Percentiles rank a stretch among this genome's conserved stretches.
Evolutionary conservation across 2,113 vertebrate genomes (phyloP).

Genomic region (Scortum barcoo): DNA sequence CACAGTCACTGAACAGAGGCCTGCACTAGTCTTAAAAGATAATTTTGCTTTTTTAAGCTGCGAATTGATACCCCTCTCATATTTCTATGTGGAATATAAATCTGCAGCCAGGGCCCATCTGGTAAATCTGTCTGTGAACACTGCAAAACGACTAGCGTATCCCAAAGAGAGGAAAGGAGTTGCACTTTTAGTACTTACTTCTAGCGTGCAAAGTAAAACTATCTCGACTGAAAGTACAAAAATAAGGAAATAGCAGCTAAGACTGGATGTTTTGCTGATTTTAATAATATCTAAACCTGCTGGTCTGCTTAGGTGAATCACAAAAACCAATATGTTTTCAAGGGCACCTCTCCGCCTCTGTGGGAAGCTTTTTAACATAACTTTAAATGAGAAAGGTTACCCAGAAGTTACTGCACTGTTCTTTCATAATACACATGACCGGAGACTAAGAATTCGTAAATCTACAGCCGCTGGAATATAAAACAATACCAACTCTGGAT

Average conservation of each 20-base stretch:
- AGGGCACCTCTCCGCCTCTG: background rate
- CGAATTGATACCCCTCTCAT: background rate
- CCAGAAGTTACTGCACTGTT: background rate
- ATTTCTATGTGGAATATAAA: background rate
- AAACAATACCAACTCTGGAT: conserved; percentile 2
- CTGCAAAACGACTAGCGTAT: too few species aligned
- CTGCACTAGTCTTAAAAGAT: background rate
- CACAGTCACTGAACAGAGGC: background rate
- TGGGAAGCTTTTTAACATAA: background rate
- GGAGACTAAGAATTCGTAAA: background rate
- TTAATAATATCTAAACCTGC: conserved; percentile 12
- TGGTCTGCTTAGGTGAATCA: background rate
- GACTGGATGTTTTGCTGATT: conserved; percentile 1
- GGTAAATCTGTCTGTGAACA: too few species aligned
- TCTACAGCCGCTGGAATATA: background rate
- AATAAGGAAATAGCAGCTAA: background rate
- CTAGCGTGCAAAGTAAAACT: background rate
- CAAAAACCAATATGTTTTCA: background rate
- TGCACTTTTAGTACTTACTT: background rate
- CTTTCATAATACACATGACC: conserved; percentile 7
- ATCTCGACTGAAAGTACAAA: background rate
- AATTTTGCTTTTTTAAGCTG: background rate
- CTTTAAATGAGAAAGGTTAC: background rate
- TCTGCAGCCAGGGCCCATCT: background rate
- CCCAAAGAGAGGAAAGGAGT: background rate